Evolutionary conservation across 2,888 invertebrate species (phyloP), one percentile per base, ranked within the genome.

Genomic region (Himalopsyche anomala): DNA sequence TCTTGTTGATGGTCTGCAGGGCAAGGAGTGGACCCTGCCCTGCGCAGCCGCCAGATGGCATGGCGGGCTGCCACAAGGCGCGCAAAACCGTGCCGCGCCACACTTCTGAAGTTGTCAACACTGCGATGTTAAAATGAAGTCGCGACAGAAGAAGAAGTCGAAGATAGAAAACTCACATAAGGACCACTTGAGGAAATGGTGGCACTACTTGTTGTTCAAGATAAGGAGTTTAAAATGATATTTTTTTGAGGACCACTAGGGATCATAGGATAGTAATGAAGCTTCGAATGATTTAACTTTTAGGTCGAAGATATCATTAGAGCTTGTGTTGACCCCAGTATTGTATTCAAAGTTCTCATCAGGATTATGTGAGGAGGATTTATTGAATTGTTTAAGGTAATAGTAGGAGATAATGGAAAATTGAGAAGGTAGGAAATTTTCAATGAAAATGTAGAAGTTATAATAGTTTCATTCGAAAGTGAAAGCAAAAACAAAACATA

Each of bases 11-110:
- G 91, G 89, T 92, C 92, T 38, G 87, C 87, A 89, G 93, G 93
- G 91, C 93, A 93, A 40, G 88, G 88, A n/a, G 88, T 88, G 89
- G 93, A 93, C 91, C 92, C 93, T 90, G 93, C 93, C 86, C 92
- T 90, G 90, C 95, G 93, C 91, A 95, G 93, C 91, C 95, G 94
- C 95, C 95, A 95, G 94, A 95, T 94, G 94, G 95, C 95, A 93
- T 95, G 94, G 92, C 95, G 94, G 90, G 95, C 95, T 92, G 95
- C 95, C 94, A 95, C 95, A 91, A 95, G 94, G 92, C 95, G 94
- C 91, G 94, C 95, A 92, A 95, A 94, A 90, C 94, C 94, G 94
- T 95, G 94, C 90, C 94, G 94, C 93, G 95, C 95, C 95, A 95
- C 94, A 90, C 91, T 92, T 74, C 74, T 36, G 74, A 74, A 74